Evolutionary conservation across 2,888 invertebrate species (phyloP), one percentile per base, ranked within the genome.

Genomic region (Plebejus anna): DNA sequence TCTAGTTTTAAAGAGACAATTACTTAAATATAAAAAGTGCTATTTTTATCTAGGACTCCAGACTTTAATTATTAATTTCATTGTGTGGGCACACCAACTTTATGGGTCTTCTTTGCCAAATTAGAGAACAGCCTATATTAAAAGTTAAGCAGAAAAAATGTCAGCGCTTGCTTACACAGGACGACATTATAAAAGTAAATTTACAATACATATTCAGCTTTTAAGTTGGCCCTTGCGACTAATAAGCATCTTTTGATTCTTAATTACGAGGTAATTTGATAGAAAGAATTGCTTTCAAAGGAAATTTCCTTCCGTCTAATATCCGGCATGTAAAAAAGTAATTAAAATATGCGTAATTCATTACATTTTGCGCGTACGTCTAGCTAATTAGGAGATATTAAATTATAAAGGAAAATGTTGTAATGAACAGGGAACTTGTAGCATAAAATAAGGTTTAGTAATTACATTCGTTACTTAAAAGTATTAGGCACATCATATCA

Each of bases 191-290:
- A 28, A 47, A 61, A 61, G 61, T 71, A 71, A 22, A 47, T 72
- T 47, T 71, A 71, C 47, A 47, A 22, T 38, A 42, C 22, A 13
- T 42, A 32, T 47, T 28, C 28, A 55, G 22, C 38, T 61, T 59
- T 42, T 47, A 61, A 9, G 75, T 38, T 38, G 22, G 47, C 73
- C 32, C 73, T 73, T 73, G 16, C 73, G 28, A 73, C 75, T 77
- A 76, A 77, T 76, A 71, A 78, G 72, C 77, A 76, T 79, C 79
- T 78, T 79, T 78, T 78, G 77, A 79, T 78, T 78, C 77, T 73
- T 77, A 78, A 79, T 78, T 77, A 71, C 79, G 77, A 77, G 57
- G 77, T 78, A 79, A 80, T 79, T 79, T 78, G 77, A 80, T 77
- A 79, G 78, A 76, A 70, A 75, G 76, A 22, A 22, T 22, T 22